phyloP scores from a whole-genome alignment of 1,140 invertebrate genomes.

The Drosophila willistoni region DNA sequence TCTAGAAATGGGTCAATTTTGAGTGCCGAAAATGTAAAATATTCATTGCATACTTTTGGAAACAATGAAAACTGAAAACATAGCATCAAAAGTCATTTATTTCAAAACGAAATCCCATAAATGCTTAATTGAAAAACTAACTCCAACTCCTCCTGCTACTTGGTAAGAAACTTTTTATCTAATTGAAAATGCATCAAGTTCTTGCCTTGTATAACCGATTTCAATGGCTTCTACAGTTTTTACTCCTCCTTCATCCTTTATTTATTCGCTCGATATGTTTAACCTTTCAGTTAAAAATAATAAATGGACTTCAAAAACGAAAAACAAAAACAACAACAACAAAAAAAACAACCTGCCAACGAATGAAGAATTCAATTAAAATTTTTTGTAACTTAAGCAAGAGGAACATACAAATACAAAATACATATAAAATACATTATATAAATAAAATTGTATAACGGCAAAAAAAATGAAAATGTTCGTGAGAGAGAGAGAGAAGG shows the following conservation, averaged over 20 bases:
- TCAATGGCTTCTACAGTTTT: background rate
- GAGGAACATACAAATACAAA: slow-evolving; percentile 43
- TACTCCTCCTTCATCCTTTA: background rate
- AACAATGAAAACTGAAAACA: too few species aligned
- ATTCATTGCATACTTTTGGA: too few species aligned
- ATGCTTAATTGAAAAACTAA: too few species aligned
- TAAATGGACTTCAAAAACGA: slow-evolving; percentile 49
- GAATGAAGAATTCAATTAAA: slow-evolving; percentile 77
- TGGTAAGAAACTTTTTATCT: too few species aligned
- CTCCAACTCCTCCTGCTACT: too few species aligned
- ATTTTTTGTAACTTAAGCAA: slow-evolving; percentile 64
- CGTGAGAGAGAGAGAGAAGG: slow-evolving; percentile 2
- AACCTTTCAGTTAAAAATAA: slow-evolving; percentile 19
- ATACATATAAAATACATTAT: slow-evolving; percentile 62
- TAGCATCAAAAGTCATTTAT: too few species aligned
- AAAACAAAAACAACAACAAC: background rate
- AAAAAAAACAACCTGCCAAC: too few species aligned
- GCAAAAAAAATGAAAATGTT: slow-evolving; percentile 33
- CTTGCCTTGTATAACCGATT: background rate
- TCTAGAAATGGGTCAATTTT: too few species aligned
- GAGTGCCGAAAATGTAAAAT: too few species aligned
- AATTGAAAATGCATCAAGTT: too few species aligned
- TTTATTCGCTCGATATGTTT: background rate
- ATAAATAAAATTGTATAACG: slow-evolving; percentile 59
- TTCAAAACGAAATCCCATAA: too few species aligned